Evolutionary conservation across 2,797 vertebrate species (phyloP).

Genomic region (Botia almorhae): DNA sequence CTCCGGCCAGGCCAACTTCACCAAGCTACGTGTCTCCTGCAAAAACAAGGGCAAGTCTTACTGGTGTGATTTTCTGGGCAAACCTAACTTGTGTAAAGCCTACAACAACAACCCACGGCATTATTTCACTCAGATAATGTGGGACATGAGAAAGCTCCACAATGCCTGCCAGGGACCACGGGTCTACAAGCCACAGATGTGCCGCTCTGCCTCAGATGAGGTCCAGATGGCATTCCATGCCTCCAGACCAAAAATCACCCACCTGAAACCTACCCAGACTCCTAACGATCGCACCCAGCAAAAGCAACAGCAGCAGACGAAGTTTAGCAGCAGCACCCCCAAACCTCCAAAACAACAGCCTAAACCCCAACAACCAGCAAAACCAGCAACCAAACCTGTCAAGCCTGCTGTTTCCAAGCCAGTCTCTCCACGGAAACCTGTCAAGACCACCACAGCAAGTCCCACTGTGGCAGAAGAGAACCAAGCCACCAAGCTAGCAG

Average conservation of each 20-base stretch:
- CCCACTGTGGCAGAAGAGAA: slow-evolving; percentile 57
- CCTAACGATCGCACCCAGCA: slow-evolving; percentile 1
- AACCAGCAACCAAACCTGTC: slow-evolving; percentile 64
- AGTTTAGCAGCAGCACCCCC: slow-evolving; percentile 17
- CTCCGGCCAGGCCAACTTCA: slow-evolving; percentile 72
- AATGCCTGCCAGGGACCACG: slow-evolving; percentile 80
- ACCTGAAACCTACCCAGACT: slow-evolving; percentile 40
- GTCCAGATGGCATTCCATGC: slow-evolving; percentile 79
- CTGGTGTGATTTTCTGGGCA: slow-evolving; percentile 79
- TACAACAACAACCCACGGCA: slow-evolving; percentile 83
- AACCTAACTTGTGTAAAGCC: slow-evolving; percentile 78
- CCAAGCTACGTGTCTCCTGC: slow-evolving; percentile 82
- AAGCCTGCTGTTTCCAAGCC: slow-evolving; percentile 61
- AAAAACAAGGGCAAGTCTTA: slow-evolving; percentile 78
- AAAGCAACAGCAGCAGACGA: slow-evolving; percentile 44
- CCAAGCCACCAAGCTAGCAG: slow-evolving; percentile 76
- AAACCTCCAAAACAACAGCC: slow-evolving; percentile 66
- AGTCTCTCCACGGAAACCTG: slow-evolving; percentile 34
- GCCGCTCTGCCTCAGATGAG: slow-evolving; percentile 77
- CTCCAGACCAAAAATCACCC: slow-evolving; percentile 72
- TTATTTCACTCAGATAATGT: slow-evolving; percentile 85
- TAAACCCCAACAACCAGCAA: slow-evolving; percentile 64
- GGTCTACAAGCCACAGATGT: slow-evolving; percentile 79
- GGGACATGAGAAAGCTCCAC: slow-evolving; percentile 78
- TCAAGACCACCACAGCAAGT: slow-evolving; percentile 49